phyloP scores from a whole-genome alignment of 1,140 invertebrate genomes.

The Brachionus calyciflorus region DNA sequence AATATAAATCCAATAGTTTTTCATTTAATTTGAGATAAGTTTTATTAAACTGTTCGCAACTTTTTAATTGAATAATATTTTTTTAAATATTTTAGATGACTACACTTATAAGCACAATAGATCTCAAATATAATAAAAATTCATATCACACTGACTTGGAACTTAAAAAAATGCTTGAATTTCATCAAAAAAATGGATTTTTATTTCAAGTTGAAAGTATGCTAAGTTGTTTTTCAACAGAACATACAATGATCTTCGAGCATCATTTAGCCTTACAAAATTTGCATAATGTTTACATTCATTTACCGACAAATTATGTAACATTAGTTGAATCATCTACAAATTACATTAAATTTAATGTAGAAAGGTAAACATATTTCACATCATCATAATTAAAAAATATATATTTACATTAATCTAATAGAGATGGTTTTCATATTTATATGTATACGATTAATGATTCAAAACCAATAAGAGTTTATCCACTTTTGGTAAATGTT shows the following conservation, averaged over 20 bases:
- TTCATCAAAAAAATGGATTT: conserved; percentile 41
- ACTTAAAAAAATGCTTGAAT: conserved; percentile 3
- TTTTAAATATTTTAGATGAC: conserved; percentile 1
- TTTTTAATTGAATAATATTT: too few species aligned
- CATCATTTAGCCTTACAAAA: conserved; percentile 19
- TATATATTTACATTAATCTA: too few species aligned
- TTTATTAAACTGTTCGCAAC: too few species aligned
- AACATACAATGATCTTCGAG: conserved; percentile 33
- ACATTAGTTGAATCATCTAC: neutral
- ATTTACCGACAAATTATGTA: conserved; percentile 22
- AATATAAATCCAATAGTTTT: too few species aligned
- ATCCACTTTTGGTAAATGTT: conserved; percentile 43
- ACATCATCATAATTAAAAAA: too few species aligned
- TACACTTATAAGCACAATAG: conserved; percentile 12
- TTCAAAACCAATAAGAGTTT: neutral
- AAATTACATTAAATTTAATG: neutral
- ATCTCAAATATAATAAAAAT: conserved; percentile 27
- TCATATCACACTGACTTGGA: neutral
- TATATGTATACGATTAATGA: neutral
- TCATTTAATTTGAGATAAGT: too few species aligned
- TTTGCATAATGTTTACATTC: neutral
- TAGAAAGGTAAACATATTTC: neutral
- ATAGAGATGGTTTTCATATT: conserved; percentile 42
- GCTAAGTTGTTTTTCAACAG: conserved; percentile 40
- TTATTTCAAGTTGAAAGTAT: conserved; percentile 42